Conservation (phyloP, 2,888 invertebrate species). For the Azorinus chamasolen region DNA sequence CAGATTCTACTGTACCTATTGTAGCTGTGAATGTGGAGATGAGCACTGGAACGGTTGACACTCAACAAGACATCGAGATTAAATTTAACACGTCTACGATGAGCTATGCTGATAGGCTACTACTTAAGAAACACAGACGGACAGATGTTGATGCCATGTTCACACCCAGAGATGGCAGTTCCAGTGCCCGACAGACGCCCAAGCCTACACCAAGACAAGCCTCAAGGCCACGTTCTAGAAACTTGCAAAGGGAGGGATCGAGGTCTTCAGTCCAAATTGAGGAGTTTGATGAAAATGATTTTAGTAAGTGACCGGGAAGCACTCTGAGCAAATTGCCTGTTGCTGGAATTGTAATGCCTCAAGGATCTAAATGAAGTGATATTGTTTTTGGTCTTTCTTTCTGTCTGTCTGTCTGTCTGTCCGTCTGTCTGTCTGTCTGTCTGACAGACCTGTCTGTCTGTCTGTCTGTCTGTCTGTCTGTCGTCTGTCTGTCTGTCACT, state of each 20-base stretch:
- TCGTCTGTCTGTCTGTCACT: too few species aligned
- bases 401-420: too few species aligned
- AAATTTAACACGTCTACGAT: slow-evolving; percentile 77
- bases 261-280: slow-evolving; percentile 53
- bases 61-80: slow-evolving; percentile 73
- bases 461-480: too few species aligned
- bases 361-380: too few species aligned
- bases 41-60: slow-evolving; percentile 73
- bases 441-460: too few species aligned
- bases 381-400: too few species aligned
- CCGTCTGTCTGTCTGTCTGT: too few species aligned
- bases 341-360: too few species aligned
- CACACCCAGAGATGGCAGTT: slow-evolving; percentile 58
- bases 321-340: too few species aligned
- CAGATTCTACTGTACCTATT: slow-evolving; percentile 5
- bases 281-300: slow-evolving; percentile 57
- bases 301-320: slow-evolving; percentile 53
- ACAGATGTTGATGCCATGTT: slow-evolving; percentile 73
- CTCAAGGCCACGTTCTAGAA: slow-evolving; percentile 18
- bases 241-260: slow-evolving; percentile 28
- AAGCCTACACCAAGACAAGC: slow-evolving; percentile 37
- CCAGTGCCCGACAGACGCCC: slow-evolving; percentile 22
- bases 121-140: slow-evolving; percentile 84
- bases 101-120: slow-evolving; percentile 83
- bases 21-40: slow-evolving; percentile 75